Conservation (phyloP, 2,888 invertebrate genomes). For the Dromius quadrimaculatus region DNA sequence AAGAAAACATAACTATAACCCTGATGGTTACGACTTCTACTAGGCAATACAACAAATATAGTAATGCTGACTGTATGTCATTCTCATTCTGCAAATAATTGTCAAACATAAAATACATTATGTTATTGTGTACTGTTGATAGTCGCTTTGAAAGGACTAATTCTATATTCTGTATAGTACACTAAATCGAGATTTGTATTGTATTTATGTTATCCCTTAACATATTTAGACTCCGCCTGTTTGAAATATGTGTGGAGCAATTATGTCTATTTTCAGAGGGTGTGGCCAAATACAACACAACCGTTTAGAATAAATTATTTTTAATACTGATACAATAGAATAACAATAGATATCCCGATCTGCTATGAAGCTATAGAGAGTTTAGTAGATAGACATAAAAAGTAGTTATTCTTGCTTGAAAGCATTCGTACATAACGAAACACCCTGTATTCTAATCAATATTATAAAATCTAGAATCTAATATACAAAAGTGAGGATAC, state of each 20-base stretch:
- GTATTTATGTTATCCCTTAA: conserved; percentile 30
- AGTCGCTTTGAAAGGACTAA: conserved; percentile 24
- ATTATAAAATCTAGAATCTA: too few relatives aligned
- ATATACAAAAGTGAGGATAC: too few relatives aligned
- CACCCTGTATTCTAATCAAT: too few relatives aligned
- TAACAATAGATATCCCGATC: not conserved
- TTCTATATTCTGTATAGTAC: conserved; percentile 9
- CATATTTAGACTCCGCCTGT: conserved; percentile 33
- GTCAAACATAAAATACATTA: conserved; percentile 11
- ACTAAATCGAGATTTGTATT: conserved; percentile 28
- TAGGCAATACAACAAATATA: too few relatives aligned
- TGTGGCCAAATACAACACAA: conserved; percentile 25
- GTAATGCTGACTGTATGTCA: too few relatives aligned
- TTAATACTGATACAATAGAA: conserved; percentile 17
- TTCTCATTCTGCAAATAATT: conserved; percentile 20
- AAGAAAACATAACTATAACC: too few relatives aligned
- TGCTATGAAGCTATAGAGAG: too few relatives aligned
- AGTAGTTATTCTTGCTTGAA: too few relatives aligned
- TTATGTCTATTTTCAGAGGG: conserved; percentile 33
- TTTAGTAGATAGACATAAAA: too few relatives aligned
- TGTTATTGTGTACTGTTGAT: conserved; percentile 24
- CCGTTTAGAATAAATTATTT: conserved; percentile 35
- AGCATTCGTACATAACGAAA: too few relatives aligned
- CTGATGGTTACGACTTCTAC: too few relatives aligned
- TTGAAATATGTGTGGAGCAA: conserved; percentile 29